Evolutionary conservation across 2,113 vertebrate species (phyloP), one percentile per base, ranked within the genome.

Genomic region (Hemichromis elongatus): DNA sequence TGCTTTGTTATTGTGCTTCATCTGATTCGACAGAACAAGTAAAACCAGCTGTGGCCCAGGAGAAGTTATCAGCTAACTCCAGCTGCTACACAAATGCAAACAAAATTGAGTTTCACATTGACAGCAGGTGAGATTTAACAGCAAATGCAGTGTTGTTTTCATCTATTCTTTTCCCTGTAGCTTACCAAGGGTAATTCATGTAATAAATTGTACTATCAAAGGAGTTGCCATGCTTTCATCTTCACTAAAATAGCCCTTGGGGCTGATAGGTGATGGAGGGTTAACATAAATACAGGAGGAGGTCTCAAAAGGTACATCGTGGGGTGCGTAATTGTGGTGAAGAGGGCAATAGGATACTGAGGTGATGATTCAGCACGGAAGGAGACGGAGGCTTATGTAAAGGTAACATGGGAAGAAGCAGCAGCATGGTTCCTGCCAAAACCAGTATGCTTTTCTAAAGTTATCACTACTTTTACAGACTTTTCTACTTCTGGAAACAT

Each of bases 171-270:
- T 81, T 70, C 52, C 18, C 78, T 83, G 59, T 77, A 57, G 84
- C 86, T 37, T 79, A 87, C 88, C 82, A 77, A 81, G 35, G 57
- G 42, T 42, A 35, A 87, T 83, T 85, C 18, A 2, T 89, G 87
- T 80, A 91, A 85, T 92, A 91, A 88, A 89, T 84, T 90, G 90
- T 50, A 28, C 81, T 89, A 89, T 92, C 89, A 90, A 86, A 92
- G 85, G 84, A 86, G 80, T 73, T 85, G 83, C 70, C 47, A 77
- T 54, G 86, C 86, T 90, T 92, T 94, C 86, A 92, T 89, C 83
- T 81, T 63, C 33, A 16, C 73, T 79, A 28, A 91, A 89, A 90
- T 7, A 54, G 19, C 85, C 86, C 81, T 73, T 50, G 77, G 68
- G 89, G 77, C 61, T 83, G 57, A 83, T 37, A 80, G 77, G 77